Percentiles rank a stretch among this genome's conserved stretches.
phyloP scores from a whole-genome alignment of 2,797 vertebrate genomes.

The Neopelma chrysocephalum region DNA sequence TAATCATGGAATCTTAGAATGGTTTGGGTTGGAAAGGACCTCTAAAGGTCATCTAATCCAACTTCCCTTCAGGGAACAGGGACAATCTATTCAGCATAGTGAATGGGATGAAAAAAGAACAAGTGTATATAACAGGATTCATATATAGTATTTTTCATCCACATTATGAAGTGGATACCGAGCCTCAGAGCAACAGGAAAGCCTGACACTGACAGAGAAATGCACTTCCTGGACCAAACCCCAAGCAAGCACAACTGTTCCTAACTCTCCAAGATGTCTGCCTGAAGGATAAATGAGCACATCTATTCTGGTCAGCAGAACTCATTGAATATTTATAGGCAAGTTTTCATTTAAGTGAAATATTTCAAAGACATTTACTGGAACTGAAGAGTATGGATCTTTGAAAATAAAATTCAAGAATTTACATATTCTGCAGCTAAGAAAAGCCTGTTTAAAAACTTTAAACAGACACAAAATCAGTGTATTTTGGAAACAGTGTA shows the following conservation, averaged over 20 bases:
- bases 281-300: slow-evolving; percentile 70
- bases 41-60: neutral
- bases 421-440: slow-evolving; percentile 42
- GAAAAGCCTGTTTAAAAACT: slow-evolving; percentile 23
- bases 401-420: slow-evolving; percentile 57
- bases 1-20: neutral
- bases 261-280: slow-evolving; percentile 61
- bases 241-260: slow-evolving; percentile 48
- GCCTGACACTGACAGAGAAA: slow-evolving; percentile 8
- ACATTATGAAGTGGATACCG: slow-evolving; percentile 27
- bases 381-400: slow-evolving; percentile 56
- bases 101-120: neutral
- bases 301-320: slow-evolving; percentile 78
- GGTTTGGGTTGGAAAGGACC: neutral
- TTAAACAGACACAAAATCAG: slow-evolving; percentile 4
- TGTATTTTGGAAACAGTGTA: neutral
- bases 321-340: slow-evolving; percentile 77
- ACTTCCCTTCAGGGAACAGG: neutral
- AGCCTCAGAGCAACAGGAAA: slow-evolving; percentile 20
- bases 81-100: neutral
- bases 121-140: neutral
- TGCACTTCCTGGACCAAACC: slow-evolving; percentile 61
- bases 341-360: slow-evolving; percentile 73
- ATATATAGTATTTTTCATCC: slow-evolving; percentile 1
- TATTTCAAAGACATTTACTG: slow-evolving; percentile 69